Conservation (phyloP, 2,797 vertebrate species). For the Pteronotus mesoamericanus region DNA sequence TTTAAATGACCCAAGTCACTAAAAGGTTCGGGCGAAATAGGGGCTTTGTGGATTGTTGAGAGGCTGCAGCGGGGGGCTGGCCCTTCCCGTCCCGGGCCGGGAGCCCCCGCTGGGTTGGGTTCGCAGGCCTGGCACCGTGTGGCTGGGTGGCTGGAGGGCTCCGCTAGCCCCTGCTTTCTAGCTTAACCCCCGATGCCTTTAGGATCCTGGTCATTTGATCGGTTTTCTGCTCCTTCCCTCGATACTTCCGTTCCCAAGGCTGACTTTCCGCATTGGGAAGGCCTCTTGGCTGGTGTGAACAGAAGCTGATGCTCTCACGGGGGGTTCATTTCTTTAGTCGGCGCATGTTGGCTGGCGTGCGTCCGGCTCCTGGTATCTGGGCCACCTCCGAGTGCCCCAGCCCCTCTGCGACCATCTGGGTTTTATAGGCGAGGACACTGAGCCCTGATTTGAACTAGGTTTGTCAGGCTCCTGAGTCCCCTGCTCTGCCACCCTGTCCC, state of each 20-base stretch:
- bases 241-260: neutral
- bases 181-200: neutral
- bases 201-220: neutral
- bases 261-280: neutral
- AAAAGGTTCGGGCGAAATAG: neutral
- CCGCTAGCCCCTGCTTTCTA: neutral
- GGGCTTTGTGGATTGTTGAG: neutral
- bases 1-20: neutral
- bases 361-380: neutral
- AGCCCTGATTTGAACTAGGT: neutral
- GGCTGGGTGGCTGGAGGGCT: neutral
- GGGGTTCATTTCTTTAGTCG: neutral
- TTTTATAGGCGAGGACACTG: neutral
- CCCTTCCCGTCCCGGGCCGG: neutral
- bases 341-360: neutral
- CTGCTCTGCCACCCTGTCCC: neutral
- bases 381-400: neutral
- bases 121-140: neutral
- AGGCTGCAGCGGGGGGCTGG: rapidly evolving
- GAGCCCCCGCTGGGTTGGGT: neutral
- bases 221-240: neutral
- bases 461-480: neutral
- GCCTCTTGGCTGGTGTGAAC: neutral
- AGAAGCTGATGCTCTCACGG: neutral
- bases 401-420: neutral